These are phyloP conservation scores for Lepidothrix coronata DNA, from an alignment of 2,113 vertebrate genomes.

Conservation along the genomic window DNA sequence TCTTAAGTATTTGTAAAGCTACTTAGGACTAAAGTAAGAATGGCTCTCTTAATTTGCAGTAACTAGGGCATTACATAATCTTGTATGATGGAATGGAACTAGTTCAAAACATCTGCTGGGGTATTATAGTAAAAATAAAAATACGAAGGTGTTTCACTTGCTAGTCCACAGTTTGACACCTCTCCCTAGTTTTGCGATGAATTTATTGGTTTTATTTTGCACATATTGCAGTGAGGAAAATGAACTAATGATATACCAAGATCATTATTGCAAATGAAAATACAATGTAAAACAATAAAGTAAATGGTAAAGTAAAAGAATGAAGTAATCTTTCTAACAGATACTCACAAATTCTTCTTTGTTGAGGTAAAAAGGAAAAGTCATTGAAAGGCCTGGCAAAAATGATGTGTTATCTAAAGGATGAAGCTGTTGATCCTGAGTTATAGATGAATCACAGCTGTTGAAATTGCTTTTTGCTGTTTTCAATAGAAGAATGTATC, in stretches of 20 bases:
- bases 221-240: not conserved
- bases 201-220: not conserved
- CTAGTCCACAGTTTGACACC: not conserved
- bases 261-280: not conserved
- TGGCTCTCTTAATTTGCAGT: not conserved
- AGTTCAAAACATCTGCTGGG: not conserved
- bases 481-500: not conserved
- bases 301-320: not conserved
- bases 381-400: not conserved
- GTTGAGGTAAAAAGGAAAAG: not conserved
- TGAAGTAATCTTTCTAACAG: not conserved
- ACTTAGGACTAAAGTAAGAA: not conserved
- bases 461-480: slow-evolving; percentile 7
- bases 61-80: not conserved
- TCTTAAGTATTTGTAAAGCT: not conserved
- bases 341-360: not conserved
- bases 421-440: not conserved
- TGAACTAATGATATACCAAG: not conserved
- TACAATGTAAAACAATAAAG: not conserved
- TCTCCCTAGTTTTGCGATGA: not conserved
- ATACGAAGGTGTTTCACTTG: not conserved
- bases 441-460: not conserved
- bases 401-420: not conserved
- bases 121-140: not conserved
- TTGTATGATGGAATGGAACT: not conserved